phyloP scores from a whole-genome alignment of 2,797 vertebrate genomes.

The Cossypha dichroa region DNA sequence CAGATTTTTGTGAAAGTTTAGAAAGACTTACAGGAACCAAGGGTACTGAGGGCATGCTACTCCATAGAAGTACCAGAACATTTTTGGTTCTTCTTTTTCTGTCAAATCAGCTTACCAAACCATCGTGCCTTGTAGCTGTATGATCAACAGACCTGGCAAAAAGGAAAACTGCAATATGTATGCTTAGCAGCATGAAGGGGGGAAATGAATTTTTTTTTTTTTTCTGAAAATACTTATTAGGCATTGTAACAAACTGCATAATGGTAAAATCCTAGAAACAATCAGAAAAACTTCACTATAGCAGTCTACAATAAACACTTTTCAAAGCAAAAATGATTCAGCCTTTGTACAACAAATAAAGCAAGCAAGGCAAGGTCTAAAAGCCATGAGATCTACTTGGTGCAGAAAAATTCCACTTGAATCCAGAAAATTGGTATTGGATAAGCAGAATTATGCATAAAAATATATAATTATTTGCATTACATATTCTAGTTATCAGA shows the following conservation, averaged over 20 bases:
- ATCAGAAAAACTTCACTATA: not conserved
- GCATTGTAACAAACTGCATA: not conserved
- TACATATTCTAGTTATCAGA: not conserved
- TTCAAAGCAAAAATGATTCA: not conserved
- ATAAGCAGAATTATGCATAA: not conserved
- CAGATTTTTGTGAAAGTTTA: not conserved
- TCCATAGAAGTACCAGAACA: not conserved
- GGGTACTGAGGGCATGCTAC: not conserved
- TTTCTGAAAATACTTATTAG: not conserved
- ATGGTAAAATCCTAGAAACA: not conserved
- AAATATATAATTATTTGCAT: not conserved
- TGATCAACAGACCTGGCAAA: not conserved
- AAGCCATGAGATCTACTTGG: not conserved
- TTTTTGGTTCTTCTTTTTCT: not conserved
- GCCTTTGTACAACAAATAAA: not conserved
- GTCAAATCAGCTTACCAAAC: not conserved
- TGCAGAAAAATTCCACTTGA: not conserved
- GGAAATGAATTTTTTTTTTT: not conserved
- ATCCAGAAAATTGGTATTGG: not conserved
- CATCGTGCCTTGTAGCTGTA: not conserved
- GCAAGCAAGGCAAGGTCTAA: not conserved
- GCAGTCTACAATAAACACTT: not conserved
- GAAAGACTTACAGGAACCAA: not conserved
- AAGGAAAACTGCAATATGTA: not conserved
- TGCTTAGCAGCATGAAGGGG: rapidly evolving